phyloP scores from a whole-genome alignment of 37 sponge, comb jelly and placozoan species.

The Crambe crambe region DNA sequence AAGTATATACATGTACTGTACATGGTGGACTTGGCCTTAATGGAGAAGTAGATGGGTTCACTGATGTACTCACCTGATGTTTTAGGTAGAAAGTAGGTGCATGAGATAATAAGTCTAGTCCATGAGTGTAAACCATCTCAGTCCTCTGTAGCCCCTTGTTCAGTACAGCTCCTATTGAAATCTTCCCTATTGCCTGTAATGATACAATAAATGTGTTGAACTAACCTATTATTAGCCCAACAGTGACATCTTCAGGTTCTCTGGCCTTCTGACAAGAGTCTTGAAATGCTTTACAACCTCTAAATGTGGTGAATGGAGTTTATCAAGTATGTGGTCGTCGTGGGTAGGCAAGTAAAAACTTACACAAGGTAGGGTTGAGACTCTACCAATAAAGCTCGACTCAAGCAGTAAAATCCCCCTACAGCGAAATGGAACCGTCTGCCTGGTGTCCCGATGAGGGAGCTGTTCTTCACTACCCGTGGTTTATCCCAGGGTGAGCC shows the following conservation, averaged over 20 bases:
- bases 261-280: slow-evolving; percentile 28
- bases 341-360: not conserved
- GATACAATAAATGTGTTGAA: too few species aligned
- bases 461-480: slow-evolving; percentile 19
- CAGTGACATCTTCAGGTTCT: slow-evolving; percentile 58
- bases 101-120: slow-evolving; percentile 17
- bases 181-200: too few species aligned
- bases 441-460: slow-evolving; percentile 16
- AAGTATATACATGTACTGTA: too few species aligned
- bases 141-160: slow-evolving; percentile 29
- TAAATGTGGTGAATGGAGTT: too few species aligned
- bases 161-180: slow-evolving; percentile 28
- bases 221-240: slow-evolving; percentile 41
- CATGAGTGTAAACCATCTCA: slow-evolving; percentile 48
- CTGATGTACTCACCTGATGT: not conserved
- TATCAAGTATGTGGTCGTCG: too few species aligned
- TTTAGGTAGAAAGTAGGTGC: not conserved
- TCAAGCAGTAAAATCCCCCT: slow-evolving; percentile 64
- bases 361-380: slow-evolving; percentile 45
- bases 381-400: slow-evolving; percentile 39
- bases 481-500: slow-evolving; percentile 38
- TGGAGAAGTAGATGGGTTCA: too few species aligned
- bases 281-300: slow-evolving; percentile 25
- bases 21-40: too few species aligned
- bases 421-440: slow-evolving; percentile 60